phyloP scores from a whole-genome alignment of 2,888 invertebrate species.

The Eremobia ochroleuca region DNA sequence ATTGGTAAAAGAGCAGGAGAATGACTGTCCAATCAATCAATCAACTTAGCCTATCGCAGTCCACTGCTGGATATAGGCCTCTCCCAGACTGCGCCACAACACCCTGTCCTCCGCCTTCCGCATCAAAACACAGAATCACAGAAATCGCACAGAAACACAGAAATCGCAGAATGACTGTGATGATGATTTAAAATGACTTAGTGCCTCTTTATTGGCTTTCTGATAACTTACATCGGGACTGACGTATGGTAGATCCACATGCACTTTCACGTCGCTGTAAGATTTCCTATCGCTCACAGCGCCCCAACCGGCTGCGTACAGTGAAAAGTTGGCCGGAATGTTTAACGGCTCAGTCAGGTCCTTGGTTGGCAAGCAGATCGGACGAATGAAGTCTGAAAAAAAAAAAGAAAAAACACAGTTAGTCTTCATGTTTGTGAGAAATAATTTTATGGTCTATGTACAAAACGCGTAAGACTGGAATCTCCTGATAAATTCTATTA shows the following conservation, averaged over 20 bases:
- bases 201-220: neutral
- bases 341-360: conserved; percentile 52
- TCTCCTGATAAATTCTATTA: neutral
- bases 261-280: conserved; percentile 74
- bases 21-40: too few relatives aligned
- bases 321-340: conserved; percentile 35
- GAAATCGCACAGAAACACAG: too few relatives aligned
- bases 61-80: too few relatives aligned
- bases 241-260: conserved; percentile 72
- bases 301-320: conserved; percentile 70
- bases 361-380: conserved; percentile 59
- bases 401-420: conserved; percentile 11
- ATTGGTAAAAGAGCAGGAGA: neutral
- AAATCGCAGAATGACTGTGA: neutral
- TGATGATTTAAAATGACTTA: neutral
- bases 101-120: too few relatives aligned
- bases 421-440: neutral
- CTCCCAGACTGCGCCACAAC: too few relatives aligned
- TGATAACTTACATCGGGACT: conserved; percentile 16
- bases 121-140: too few relatives aligned
- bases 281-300: conserved; percentile 69
- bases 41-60: too few relatives aligned
- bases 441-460: neutral
- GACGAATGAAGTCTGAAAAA: conserved; percentile 65
- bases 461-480: neutral